These are phyloP conservation scores for Prorops nasuta DNA, from an alignment of 1,140 invertebrate species.

Conservation along the genomic window DNA sequence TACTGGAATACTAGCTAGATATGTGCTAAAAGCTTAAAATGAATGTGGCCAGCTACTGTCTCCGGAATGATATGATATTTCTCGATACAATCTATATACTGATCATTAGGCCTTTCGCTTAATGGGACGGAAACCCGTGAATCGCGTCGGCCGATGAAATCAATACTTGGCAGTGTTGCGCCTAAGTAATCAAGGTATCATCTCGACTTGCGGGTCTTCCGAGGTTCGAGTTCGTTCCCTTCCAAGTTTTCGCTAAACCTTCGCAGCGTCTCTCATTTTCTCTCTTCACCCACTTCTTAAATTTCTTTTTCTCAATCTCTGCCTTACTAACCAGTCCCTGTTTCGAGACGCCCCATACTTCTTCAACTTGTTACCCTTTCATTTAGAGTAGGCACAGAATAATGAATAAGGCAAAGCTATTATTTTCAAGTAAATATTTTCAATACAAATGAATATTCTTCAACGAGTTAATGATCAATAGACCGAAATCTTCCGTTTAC, in stretches of 20 bases:
- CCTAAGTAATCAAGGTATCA: conserved; percentile 57
- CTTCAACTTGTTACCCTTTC: too few relatives aligned
- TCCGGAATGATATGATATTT: not conserved
- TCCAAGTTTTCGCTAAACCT: conserved; percentile 26
- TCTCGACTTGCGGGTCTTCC: conserved; percentile 56
- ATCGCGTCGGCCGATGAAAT: conserved; percentile 54
- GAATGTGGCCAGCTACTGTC: too few relatives aligned
- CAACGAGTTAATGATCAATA: too few relatives aligned
- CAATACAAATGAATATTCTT: too few relatives aligned
- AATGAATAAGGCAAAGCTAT: too few relatives aligned
- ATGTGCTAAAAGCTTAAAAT: too few relatives aligned
- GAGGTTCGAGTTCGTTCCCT: conserved; percentile 40
- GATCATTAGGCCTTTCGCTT: conserved; percentile 39
- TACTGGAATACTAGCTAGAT: too few relatives aligned
- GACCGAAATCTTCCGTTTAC: too few relatives aligned
- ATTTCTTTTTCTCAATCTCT: conserved; percentile 3
- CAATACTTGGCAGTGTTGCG: conserved; percentile 47
- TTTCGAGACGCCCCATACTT: not conserved
- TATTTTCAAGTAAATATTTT: too few relatives aligned
- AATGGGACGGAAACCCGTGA: conserved; percentile 53
- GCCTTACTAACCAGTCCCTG: too few relatives aligned
- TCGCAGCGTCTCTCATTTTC: not conserved
- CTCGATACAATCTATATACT: not conserved
- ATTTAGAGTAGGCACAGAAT: too few relatives aligned
- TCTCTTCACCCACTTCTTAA: too few relatives aligned